Conservation (phyloP, 2,797 vertebrate genomes). For the Nannoperca australis region DNA sequence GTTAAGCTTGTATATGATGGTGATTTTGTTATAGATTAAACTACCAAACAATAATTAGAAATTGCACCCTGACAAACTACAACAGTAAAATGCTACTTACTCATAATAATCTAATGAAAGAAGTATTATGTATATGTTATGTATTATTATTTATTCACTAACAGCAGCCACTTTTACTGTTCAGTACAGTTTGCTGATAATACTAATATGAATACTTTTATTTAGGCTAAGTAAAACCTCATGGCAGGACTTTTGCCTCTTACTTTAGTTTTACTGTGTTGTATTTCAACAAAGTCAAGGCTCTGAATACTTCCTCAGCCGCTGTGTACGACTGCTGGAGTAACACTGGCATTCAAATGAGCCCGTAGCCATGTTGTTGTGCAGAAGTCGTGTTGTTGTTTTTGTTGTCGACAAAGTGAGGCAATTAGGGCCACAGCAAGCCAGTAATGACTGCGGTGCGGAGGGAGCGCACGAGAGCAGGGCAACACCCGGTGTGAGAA, state of each 20-base stretch:
- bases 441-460: conserved; percentile 70
- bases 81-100: not conserved
- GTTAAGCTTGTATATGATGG: not conserved
- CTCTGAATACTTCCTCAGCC: not conserved
- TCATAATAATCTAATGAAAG: not conserved
- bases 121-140: not conserved
- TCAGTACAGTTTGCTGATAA: not conserved
- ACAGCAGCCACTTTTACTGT: not conserved
- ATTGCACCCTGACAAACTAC: not conserved
- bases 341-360: conserved; percentile 22
- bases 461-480: conserved; percentile 49
- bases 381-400: conserved; percentile 24
- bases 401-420: conserved; percentile 70
- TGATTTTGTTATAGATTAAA: not conserved
- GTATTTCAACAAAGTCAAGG: not conserved
- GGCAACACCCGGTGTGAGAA: conserved; percentile 68
- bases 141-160: not conserved
- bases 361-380: conserved; percentile 32
- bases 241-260: not conserved
- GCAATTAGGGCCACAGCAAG: conserved; percentile 79
- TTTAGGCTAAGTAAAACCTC: not conserved
- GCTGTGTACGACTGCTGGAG: not conserved
- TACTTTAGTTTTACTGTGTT: not conserved
- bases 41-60: not conserved
- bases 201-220: not conserved